Conservation (phyloP, 2,113 vertebrate genomes). For the Halcyon malimbica region DNA sequence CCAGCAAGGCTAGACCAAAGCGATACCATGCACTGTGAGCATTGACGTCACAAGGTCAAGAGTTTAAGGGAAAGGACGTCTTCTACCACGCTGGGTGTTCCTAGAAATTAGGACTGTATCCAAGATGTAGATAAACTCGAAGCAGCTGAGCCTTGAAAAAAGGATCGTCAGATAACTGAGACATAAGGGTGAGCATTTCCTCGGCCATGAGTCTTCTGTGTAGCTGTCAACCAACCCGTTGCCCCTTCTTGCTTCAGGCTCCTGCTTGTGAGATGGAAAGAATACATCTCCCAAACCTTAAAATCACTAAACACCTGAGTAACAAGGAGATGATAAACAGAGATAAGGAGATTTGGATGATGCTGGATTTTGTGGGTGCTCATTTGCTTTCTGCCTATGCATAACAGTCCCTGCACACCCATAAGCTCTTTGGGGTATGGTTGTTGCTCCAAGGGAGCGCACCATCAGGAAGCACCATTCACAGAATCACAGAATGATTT, state of each 20-base stretch:
- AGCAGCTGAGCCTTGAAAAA: not conserved
- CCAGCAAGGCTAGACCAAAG: not conserved
- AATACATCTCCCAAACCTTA: not conserved
- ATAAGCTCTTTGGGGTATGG: not conserved
- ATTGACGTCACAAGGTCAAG: not conserved
- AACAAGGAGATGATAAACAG: not conserved
- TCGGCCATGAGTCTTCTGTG: accelerated
- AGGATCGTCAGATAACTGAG: not conserved
- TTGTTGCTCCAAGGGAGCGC: accelerated
- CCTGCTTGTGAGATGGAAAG: not conserved
- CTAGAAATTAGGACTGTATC: not conserved
- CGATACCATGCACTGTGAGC: not conserved
- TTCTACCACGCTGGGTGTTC: not conserved
- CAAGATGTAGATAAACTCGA: not conserved
- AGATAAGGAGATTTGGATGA: not conserved
- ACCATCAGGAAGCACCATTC: accelerated
- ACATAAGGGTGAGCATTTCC: not conserved
- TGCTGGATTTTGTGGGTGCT: not conserved
- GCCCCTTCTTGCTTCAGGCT: not conserved
- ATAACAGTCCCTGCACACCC: not conserved
- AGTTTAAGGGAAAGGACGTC: not conserved
- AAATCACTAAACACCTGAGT: not conserved
- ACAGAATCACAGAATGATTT: not conserved
- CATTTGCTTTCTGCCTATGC: not conserved
- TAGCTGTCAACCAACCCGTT: not conserved